A percentile compares a stretch with the other conserved stretches of the same genome.
These are phyloP conservation scores for Chaetophractus vellerosus DNA, from an alignment of 2,797 vertebrate genomes.

Conservation along the genomic window DNA sequence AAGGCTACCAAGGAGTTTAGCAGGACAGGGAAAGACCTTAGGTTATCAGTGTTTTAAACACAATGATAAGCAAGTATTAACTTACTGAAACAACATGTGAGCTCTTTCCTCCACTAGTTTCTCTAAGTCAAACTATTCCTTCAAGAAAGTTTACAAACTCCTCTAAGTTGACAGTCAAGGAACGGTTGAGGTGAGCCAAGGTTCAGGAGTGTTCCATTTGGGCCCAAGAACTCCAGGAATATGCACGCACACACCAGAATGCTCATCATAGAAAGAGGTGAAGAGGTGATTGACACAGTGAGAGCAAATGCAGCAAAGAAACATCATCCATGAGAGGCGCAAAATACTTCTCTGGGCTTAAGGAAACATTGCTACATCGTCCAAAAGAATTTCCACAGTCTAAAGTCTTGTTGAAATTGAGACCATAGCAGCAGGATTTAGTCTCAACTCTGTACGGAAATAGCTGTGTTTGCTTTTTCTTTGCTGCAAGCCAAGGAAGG, in stretches of 20 bases:
- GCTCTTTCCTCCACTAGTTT: conserved; percentile 69
- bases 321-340: neutral
- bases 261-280: neutral
- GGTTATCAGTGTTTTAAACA: conserved; percentile 69
- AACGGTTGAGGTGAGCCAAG: conserved; percentile 24
- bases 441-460: neutral
- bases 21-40: conserved; percentile 64
- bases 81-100: conserved; percentile 80
- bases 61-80: conserved; percentile 74
- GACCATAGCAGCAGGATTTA: neutral
- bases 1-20: conserved; percentile 61
- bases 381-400: rapidly evolving
- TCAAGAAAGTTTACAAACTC: neutral
- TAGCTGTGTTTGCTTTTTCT: neutral
- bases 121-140: conserved; percentile 75
- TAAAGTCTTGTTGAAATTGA: neutral
- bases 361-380: neutral
- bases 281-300: neutral
- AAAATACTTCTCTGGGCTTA: neutral
- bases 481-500: neutral
- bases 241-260: conserved; percentile 3
- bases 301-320: neutral
- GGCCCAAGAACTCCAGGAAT: neutral
- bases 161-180: conserved; percentile 70
- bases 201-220: neutral